These are phyloP conservation scores for Lepus americanus DNA, from an alignment of 2,113 vertebrate species.

Conservation along the genomic window DNA sequence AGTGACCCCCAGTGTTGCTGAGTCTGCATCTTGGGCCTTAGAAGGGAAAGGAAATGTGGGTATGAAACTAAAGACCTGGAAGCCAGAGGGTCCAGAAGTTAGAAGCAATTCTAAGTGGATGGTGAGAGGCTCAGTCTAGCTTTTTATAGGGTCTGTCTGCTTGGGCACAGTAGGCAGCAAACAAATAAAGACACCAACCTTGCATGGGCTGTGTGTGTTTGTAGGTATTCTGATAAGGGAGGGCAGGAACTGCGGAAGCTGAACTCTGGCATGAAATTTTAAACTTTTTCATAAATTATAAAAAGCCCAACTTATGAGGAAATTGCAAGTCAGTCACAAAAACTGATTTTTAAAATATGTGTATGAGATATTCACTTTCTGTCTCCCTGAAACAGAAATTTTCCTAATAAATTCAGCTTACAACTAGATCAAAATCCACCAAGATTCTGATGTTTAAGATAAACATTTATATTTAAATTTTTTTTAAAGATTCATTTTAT, in stretches of 20 bases:
- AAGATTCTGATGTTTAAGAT: not conserved
- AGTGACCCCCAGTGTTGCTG: no score
- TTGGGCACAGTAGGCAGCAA: not conserved
- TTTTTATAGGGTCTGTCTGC: not conserved
- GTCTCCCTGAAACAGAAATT: not conserved
- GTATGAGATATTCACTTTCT: not conserved
- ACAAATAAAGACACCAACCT: not conserved
- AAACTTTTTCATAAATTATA: slow-evolving; percentile 48
- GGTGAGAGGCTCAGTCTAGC: not conserved
- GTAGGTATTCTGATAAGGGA: not conserved
- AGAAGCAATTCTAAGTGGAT: not conserved
- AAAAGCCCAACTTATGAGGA: slow-evolving; percentile 72
- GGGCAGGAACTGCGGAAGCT: not conserved
- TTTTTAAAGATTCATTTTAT: not conserved
- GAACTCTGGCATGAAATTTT: not conserved
- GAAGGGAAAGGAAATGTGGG: not conserved
- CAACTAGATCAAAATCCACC: not conserved
- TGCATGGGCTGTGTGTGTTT: not conserved
- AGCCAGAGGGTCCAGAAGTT: not conserved
- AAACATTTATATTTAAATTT: not conserved
- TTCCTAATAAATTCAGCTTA: not conserved
- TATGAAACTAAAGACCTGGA: not conserved
- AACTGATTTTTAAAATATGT: not conserved
- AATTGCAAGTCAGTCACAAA: slow-evolving; percentile 50
- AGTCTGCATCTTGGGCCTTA: not conserved